Percentiles rank a stretch among this genome's conserved stretches.
These are phyloP conservation scores for Ectemnius lituratus DNA, from an alignment of 2,888 invertebrate genomes.

Conservation along the genomic window DNA sequence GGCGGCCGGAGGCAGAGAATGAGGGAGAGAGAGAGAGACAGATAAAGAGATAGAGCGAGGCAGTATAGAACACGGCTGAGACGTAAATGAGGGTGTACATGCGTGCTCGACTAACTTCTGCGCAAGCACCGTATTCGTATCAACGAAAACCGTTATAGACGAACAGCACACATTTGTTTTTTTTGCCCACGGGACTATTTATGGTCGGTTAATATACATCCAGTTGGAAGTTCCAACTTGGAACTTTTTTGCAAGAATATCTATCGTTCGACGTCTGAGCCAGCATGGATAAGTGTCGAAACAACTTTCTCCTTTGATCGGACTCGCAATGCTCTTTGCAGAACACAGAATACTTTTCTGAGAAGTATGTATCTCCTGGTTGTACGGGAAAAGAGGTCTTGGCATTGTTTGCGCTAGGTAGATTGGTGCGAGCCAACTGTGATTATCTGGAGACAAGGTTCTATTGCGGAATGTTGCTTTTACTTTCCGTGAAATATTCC, in stretches of 20 bases:
- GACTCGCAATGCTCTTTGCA: slow-evolving; percentile 11
- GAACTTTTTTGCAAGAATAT: slow-evolving; percentile 15
- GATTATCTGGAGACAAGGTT: neutral
- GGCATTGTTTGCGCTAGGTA: too few relatives aligned
- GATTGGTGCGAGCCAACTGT: too few relatives aligned
- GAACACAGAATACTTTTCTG: too few relatives aligned
- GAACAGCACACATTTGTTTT: slow-evolving; percentile 9
- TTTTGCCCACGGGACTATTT: slow-evolving; percentile 34
- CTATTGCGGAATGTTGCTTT: too few relatives aligned
- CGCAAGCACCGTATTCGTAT: neutral
- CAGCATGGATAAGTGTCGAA: slow-evolving; percentile 41
- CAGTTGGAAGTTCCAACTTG: slow-evolving; percentile 5
- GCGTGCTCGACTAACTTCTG: neutral
- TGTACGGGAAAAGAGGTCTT: too few relatives aligned
- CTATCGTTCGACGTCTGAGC: slow-evolving; percentile 6
- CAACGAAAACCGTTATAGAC: neutral
- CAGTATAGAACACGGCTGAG: neutral
- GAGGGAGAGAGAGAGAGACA: slow-evolving; percentile 25
- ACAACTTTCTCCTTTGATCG: slow-evolving; percentile 26
- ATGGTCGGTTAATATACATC: slow-evolving; percentile 38
- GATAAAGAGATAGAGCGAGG: neutral
- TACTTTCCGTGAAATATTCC: too few relatives aligned
- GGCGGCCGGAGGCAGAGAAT: slow-evolving; percentile 13
- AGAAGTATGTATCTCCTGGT: too few relatives aligned
- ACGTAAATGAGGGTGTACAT: neutral